Base-by-base conservation (phyloP, 2,113 vertebrate species). In the Vidua macroura region DNA sequence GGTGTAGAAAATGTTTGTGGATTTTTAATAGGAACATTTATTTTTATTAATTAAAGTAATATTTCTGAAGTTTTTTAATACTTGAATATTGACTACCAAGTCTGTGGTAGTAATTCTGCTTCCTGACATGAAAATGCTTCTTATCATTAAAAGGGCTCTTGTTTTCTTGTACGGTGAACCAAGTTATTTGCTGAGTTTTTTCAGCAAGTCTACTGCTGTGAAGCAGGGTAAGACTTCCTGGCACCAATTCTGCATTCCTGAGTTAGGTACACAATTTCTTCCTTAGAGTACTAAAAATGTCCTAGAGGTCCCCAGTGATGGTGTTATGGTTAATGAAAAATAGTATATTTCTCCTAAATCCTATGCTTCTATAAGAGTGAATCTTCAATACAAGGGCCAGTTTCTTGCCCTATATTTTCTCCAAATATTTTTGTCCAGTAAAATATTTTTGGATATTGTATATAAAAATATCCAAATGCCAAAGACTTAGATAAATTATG, bases 291-390 rank as follows among this genome's bases (percentile, higher is more conserved):
- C 15, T 75, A 56, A 78, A 91, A 76, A 73, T 41, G 2, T 25
- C 37, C 12, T 11, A 56, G 10, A 48, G 2, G 2, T 64, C 89
- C 22, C 31, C 7, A 62, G 1, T 0, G 0, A 59, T 20, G 11
- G 3, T 8, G 9, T 60, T 79, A 75, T 41, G 74, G 6, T 13
- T 72, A 62, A 52, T 46, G 21, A 53, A 48, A 67, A 69, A 49
- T 21, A 43, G 6, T 4, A 18, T 5, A 2, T 62, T 73, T 70
- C 5, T 66, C 14, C 3, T 87, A 25, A 76, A 2, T 69, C 9
- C 43, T 16, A 15, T 63, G 35, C 3, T 58, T 76, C 37, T 18
- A 6, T 39, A 55, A n/a, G 5, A 60, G 21, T 35, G 51, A 79
- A 30, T 77, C 18, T 58, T 86, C 20, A 31, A 43, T 39, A 43